phyloP scores from a whole-genome alignment of 2,888 invertebrate species.

The Gastrophysa polygoni region DNA sequence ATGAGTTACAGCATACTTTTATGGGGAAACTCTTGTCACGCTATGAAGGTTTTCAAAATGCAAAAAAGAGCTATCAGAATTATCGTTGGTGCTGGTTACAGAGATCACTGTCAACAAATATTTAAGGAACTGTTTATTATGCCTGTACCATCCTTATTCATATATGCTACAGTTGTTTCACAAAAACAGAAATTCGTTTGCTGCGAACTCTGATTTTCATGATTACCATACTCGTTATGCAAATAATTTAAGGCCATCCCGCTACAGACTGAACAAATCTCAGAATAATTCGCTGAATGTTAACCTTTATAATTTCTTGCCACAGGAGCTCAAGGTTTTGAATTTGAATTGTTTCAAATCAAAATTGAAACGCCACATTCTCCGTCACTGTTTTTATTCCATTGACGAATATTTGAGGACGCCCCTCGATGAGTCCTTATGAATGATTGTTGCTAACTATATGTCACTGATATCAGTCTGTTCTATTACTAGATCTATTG shows the following conservation, averaged over 20 bases:
- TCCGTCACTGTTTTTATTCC: neutral
- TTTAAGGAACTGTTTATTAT: neutral
- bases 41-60: constrained; percentile 3
- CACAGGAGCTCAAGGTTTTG: neutral
- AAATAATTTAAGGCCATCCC: neutral
- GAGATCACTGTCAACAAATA: neutral
- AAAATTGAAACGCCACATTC: neutral
- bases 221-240: neutral
- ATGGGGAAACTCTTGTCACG: neutral
- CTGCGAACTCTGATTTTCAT: neutral
- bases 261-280: neutral
- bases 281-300: neutral
- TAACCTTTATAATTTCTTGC: neutral
- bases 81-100: neutral
- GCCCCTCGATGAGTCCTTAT: neutral
- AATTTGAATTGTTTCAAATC: neutral
- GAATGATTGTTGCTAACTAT: neutral
- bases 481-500: too few relatives aligned
- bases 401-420: neutral
- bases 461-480: neutral
- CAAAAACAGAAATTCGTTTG: neutral
- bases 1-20: neutral
- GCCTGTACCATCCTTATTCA: neutral
- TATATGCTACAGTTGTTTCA: constrained; percentile 1
- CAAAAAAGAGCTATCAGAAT: neutral